Percentiles rank a stretch among this genome's conserved stretches.
phyloP scores from a whole-genome alignment of 2,113 vertebrate species.

The Eubucco bourcierii region DNA sequence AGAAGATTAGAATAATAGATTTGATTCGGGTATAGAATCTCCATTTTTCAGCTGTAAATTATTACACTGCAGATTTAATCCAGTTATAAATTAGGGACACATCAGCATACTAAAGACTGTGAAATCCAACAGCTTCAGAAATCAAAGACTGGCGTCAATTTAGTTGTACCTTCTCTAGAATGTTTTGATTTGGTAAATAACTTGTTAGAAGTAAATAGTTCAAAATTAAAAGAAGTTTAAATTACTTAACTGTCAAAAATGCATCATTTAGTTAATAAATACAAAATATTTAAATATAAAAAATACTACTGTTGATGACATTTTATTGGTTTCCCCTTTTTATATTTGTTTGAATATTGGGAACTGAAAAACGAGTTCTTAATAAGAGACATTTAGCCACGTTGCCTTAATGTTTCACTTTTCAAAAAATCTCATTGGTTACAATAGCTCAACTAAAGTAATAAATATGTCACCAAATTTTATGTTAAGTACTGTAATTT shows the following conservation, averaged over 20 bases:
- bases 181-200: background rate
- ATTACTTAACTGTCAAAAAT: background rate
- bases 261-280: background rate
- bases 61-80: background rate
- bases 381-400: background rate
- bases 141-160: background rate
- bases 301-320: background rate
- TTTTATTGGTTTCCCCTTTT: background rate
- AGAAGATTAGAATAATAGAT: background rate
- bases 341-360: background rate
- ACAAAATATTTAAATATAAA: background rate
- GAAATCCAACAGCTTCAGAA: background rate
- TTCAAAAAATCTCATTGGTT: background rate
- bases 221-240: background rate
- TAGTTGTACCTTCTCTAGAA: background rate
- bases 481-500: background rate
- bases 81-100: background rate
- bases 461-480: background rate
- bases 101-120: background rate
- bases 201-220: background rate
- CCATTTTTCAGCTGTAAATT: background rate
- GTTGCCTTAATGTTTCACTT: background rate
- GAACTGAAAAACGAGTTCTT: background rate
- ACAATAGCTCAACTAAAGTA: background rate
- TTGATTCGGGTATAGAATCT: background rate